Evolutionary conservation across 2,888 invertebrate genomes (phyloP).

Genomic region (Hyppa rectilinea): DNA sequence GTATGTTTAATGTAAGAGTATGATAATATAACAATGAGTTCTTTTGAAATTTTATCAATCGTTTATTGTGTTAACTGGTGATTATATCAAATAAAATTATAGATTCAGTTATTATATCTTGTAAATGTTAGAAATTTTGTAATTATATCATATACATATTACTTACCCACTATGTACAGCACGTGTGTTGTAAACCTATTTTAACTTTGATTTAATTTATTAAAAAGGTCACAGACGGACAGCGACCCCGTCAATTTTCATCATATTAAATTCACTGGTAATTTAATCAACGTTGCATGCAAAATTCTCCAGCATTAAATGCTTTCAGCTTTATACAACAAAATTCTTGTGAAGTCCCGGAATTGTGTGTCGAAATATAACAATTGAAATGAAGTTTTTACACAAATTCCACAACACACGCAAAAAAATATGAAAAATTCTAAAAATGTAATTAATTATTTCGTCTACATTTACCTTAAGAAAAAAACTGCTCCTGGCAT

Average conservation of each 20-base stretch:
- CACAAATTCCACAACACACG: neutral
- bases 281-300: slow-evolving; percentile 34
- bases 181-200: too few relatives aligned
- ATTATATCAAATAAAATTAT: too few relatives aligned
- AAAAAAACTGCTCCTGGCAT: too few relatives aligned
- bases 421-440: slow-evolving; percentile 10
- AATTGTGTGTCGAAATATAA: neutral
- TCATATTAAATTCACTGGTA: slow-evolving; percentile 33
- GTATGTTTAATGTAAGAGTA: too few relatives aligned
- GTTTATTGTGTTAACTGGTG: too few relatives aligned
- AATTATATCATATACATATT: too few relatives aligned
- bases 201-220: slow-evolving; percentile 10
- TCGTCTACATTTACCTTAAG: slow-evolving; percentile 30
- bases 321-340: neutral
- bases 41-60: too few relatives aligned
- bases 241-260: slow-evolving; percentile 11
- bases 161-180: neutral
- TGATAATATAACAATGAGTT: too few relatives aligned
- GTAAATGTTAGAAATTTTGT: too few relatives aligned
- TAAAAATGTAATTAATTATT: slow-evolving; percentile 37
- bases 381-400: slow-evolving; percentile 1
- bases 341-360: slow-evolving; percentile 2
- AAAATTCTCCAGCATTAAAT: slow-evolving; percentile 20
- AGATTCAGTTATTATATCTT: too few relatives aligned
- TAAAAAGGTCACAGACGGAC: slow-evolving; percentile 30